Conservation (phyloP, 2,113 vertebrate species). For the Burhinus bistriatus region DNA sequence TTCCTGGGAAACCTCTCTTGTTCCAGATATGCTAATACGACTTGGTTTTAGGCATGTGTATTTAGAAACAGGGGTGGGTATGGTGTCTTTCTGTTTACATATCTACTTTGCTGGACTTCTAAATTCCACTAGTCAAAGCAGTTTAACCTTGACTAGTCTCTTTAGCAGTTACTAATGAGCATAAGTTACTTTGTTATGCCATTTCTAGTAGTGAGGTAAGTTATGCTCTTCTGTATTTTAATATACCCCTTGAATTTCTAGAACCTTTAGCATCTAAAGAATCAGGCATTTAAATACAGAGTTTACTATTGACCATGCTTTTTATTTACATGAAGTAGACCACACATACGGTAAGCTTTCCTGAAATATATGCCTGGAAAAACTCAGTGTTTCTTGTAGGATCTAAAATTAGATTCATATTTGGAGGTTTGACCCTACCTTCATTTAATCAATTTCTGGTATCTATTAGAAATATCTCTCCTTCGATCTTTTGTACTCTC, state of each 20-base stretch:
- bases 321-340: neutral
- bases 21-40: neutral
- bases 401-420: neutral
- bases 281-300: neutral
- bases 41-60: fast-evolving
- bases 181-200: neutral
- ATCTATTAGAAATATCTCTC: neutral
- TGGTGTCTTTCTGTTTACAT: neutral
- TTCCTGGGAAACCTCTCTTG: neutral
- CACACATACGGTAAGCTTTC: neutral
- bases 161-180: neutral
- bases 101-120: neutral
- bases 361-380: neutral
- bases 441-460: neutral
- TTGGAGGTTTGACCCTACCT: neutral
- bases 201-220: neutral
- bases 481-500: neutral
- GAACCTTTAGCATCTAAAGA: neutral
- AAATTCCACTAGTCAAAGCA: neutral
- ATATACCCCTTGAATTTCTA: neutral
- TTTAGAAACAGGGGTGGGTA: neutral
- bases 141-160: neutral
- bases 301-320: neutral
- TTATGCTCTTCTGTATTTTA: neutral
- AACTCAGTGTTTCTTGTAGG: neutral